Conservation (phyloP, 53 echinoderm and acorn worm genomes). For the Temnopleurus reevesii region DNA sequence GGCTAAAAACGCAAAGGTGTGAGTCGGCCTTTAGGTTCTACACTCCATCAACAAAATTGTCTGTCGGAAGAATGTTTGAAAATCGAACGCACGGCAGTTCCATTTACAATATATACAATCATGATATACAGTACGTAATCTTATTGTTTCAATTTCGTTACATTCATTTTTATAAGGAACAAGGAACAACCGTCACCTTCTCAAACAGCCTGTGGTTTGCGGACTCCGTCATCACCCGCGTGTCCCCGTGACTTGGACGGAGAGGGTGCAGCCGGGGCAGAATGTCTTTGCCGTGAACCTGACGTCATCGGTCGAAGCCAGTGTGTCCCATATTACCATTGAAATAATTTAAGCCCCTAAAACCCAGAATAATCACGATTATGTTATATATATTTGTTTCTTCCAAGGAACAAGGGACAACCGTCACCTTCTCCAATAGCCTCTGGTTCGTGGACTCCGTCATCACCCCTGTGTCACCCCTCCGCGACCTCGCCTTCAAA, state of each 20-base stretch:
- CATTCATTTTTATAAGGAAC: background rate
- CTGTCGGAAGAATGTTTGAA: too few relatives aligned
- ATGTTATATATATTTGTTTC: too few relatives aligned
- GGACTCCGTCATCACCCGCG: slow-evolving; percentile 3
- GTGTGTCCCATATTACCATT: too few relatives aligned
- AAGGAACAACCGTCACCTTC: slow-evolving; percentile 14
- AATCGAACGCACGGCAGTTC: too few relatives aligned
- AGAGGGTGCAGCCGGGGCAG: background rate
- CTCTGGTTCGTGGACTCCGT: slow-evolving; percentile 23
- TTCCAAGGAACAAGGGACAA: background rate
- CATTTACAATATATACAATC: too few relatives aligned
- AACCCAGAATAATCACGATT: too few relatives aligned
- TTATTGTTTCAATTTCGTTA: too few relatives aligned
- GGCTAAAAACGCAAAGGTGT: too few relatives aligned
- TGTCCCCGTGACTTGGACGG: background rate
- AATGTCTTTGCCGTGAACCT: slow-evolving; percentile 43
- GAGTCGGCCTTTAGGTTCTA: too few relatives aligned
- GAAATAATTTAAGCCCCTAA: too few relatives aligned
- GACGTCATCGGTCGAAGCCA: slow-evolving; percentile 34
- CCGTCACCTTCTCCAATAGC: slow-evolving; percentile 39
- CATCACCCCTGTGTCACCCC: slow-evolving; percentile 23
- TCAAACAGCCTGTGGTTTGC: slow-evolving; percentile 39
- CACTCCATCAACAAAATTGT: too few relatives aligned
- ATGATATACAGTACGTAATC: too few relatives aligned
- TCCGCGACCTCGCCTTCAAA: slow-evolving; percentile 17